Evolutionary conservation across 37 sponge, comb jelly and placozoan genomes (phyloP).

Genomic region (Beroe ovata): DNA sequence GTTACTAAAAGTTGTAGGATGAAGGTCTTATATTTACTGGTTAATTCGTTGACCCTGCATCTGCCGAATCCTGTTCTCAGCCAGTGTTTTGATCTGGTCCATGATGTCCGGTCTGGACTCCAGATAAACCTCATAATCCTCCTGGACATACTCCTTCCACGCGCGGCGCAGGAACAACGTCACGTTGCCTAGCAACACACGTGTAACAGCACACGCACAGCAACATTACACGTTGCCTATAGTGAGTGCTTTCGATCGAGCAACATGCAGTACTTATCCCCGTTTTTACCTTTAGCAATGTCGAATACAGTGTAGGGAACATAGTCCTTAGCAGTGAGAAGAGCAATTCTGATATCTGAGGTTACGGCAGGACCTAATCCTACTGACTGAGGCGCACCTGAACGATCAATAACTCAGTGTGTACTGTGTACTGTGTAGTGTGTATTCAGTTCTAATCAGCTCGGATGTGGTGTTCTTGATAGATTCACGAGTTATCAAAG

Average conservation of each 20-base stretch:
- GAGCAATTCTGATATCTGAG: conserved; percentile 51
- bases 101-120: conserved; percentile 65
- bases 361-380: conserved; percentile 51
- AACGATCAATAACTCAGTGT: too few species aligned
- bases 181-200: conserved; percentile 35
- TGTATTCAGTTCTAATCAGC: too few species aligned
- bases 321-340: conserved; percentile 44
- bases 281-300: conserved; percentile 55
- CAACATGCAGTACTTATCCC: too few species aligned
- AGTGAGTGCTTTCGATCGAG: too few species aligned
- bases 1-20: too few species aligned
- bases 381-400: conserved; percentile 55
- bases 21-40: conserved; percentile 61
- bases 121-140: conserved; percentile 52
- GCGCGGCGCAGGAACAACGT: conserved; percentile 61
- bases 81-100: conserved; percentile 34
- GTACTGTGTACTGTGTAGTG: too few species aligned
- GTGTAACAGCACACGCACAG: too few species aligned
- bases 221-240: not conserved
- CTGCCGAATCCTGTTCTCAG: conserved; percentile 51
- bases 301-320: conserved; percentile 54
- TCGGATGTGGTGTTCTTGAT: too few species aligned
- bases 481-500: too few species aligned
- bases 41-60: conserved; percentile 62
- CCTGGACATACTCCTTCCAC: conserved; percentile 66